Conservation (phyloP, 2,797 vertebrate genomes). For the Hemitrygon akajei region DNA sequence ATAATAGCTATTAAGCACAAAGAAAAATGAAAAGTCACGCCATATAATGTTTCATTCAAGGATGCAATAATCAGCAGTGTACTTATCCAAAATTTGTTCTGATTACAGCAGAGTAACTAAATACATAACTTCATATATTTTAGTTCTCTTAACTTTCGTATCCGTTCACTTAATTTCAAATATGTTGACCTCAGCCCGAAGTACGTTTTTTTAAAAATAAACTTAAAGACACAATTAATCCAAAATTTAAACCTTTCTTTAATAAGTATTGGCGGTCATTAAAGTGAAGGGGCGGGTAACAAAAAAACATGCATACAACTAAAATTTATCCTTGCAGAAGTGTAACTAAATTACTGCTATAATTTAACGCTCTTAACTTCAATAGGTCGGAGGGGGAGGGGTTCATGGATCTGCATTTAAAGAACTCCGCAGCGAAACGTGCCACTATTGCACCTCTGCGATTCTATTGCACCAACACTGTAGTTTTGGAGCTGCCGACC, state of each 20-base stretch:
- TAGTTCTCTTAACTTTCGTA: not conserved
- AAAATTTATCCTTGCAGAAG: not conserved
- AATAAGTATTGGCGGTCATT: no score
- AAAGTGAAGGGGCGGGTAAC: no score
- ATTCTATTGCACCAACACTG: not conserved
- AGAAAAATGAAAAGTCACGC: conserved; percentile 38
- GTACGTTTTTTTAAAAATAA: no score
- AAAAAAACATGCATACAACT: not conserved
- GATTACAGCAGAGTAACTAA: no score
- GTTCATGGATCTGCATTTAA: not conserved
- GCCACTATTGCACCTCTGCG: not conserved
- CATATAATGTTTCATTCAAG: not conserved
- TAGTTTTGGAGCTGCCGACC: not conserved
- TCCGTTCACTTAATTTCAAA: not conserved
- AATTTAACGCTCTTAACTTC: conserved; percentile 29
- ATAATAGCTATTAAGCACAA: not conserved
- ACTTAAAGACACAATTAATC: not conserved
- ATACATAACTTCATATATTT: not conserved
- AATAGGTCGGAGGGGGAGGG: conserved; percentile 32
- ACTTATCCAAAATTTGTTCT: no score
- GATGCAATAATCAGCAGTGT: not conserved
- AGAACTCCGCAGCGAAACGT: not conserved
- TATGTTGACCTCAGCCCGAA: no score
- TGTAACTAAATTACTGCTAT: not conserved
- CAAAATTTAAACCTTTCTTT: not conserved